Evolutionary conservation across 2,797 vertebrate genomes (phyloP), one percentile per base, ranked within the genome.

Genomic region (Onychomys arenicola): DNA sequence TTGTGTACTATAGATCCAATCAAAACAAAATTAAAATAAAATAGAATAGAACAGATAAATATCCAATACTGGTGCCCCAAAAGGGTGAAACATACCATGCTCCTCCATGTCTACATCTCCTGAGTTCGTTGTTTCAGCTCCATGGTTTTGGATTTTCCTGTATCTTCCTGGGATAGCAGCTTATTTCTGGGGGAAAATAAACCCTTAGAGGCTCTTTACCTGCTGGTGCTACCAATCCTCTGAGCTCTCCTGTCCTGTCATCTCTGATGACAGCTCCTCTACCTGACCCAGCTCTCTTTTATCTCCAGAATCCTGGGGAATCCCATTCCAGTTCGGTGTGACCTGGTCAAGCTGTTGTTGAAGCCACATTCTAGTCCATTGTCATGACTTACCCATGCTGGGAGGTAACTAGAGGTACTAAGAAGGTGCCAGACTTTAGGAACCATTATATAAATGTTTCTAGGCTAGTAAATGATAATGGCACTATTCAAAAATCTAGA

Each of bases 11-110:
- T 29, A 9, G 59, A 61, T 71, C 69, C 92, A 96, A 96, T 23
- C 78, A 71, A 89, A 95, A 86, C 40, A 87, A 93, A 84, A 89
- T 78, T 43, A 2, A 34, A 95, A 73, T 3, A 2, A 75, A 93
- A 92, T 32, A 21, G 67, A 67, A 77, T 52, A 19, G 73, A 82
- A 94, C 14, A 34, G 84, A 92, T 12, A 43, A 32, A 81, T 6
- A 9, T n/a, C 43, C 21, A 34, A 52, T 46, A 40, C n/a, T 34
- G 27, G 52, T 34, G 29, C 21, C 52, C 8, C 25, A 43, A n/a
- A 1, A 29, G 23, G 16, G 10, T 29, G 2, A 37, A 27, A 52
- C 11, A n/a, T 34, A 40, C 57, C 40, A 29, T 34, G 40, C 40
- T 43, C 67, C 63, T 10, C 12, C 7, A 1, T 1, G 43, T 9